phyloP scores from a whole-genome alignment of 2,113 vertebrate species.

The Jacana jacana region DNA sequence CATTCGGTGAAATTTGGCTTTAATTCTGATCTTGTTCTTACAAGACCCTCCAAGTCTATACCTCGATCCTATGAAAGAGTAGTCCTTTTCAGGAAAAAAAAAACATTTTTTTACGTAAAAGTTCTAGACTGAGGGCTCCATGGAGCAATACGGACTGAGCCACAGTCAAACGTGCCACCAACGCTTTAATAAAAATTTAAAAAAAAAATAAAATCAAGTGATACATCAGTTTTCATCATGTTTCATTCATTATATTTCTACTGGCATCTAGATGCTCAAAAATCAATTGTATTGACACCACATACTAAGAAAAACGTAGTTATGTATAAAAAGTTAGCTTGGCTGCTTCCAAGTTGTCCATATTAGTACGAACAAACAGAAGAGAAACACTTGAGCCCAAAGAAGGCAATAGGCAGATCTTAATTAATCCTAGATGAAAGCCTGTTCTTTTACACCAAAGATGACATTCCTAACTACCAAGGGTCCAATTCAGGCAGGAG shows the following conservation, averaged over 20 bases:
- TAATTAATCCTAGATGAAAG: not conserved
- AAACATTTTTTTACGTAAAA: not conserved
- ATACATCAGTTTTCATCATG: not conserved
- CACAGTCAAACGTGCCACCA: not conserved
- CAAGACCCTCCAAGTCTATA: not conserved
- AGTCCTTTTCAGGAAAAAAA: not conserved
- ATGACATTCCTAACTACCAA: too few relatives aligned
- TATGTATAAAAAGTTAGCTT: not conserved
- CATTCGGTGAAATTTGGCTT: not conserved
- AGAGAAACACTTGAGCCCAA: not conserved
- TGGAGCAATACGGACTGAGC: not conserved
- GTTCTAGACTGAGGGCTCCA: not conserved
- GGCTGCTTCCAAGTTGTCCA: not conserved
- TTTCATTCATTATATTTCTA: too few relatives aligned
- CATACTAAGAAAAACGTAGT: not conserved
- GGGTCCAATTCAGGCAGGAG: not conserved
- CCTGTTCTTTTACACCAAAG: too few relatives aligned
- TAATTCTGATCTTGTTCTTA: not conserved
- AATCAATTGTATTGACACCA: not conserved
- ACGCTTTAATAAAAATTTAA: too few relatives aligned
- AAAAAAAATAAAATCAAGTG: not conserved
- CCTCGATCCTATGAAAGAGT: not conserved
- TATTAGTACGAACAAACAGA: not conserved
- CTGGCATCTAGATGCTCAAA: not conserved
- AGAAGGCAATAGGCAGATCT: not conserved